A percentile compares a stretch with the other conserved stretches of the same genome.
These are phyloP conservation scores for Ditylenchus weischeri DNA, from an alignment of 2,888 invertebrate genomes.

Conservation along the genomic window DNA sequence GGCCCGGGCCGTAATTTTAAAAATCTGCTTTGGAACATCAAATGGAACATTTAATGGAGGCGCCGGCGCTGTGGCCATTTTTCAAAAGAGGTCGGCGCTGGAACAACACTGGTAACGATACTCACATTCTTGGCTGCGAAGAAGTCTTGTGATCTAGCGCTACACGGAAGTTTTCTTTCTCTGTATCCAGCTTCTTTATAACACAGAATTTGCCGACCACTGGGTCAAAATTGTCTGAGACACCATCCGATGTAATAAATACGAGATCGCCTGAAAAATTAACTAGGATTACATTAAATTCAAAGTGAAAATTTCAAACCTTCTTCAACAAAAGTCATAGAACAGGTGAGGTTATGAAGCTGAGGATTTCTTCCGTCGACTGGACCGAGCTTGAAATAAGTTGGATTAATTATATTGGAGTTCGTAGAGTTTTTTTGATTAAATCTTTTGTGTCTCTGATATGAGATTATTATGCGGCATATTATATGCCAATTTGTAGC, in stretches of 20 bases:
- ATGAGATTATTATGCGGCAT: too few relatives aligned
- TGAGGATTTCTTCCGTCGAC: constrained; percentile 81
- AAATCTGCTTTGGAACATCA: too few relatives aligned
- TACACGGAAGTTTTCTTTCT: constrained; percentile 36
- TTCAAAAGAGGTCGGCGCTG: too few relatives aligned
- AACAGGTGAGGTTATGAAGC: constrained; percentile 77
- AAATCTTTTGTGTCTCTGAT: too few relatives aligned
- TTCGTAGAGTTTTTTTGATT: too few relatives aligned
- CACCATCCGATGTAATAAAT: constrained; percentile 82
- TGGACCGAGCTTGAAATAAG: constrained; percentile 67
- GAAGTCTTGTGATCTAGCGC: neutral
- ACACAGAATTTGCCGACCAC: constrained; percentile 81
- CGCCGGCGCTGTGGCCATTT: too few relatives aligned
- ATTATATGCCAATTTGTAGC: too few relatives aligned
- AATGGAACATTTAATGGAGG: too few relatives aligned
- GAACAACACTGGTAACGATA: too few relatives aligned
- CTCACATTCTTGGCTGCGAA: neutral
- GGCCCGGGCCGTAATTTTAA: too few relatives aligned
- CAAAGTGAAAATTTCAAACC: constrained; percentile 22
- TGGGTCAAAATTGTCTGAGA: constrained; percentile 85
- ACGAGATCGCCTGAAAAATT: constrained; percentile 72
- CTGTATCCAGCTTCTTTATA: constrained; percentile 42
- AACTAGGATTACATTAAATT: neutral
- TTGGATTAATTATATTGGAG: too few relatives aligned
- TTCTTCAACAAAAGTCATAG: constrained; percentile 72